Conservation (phyloP, 1,140 invertebrate species). For the Agrilus planipennis region DNA sequence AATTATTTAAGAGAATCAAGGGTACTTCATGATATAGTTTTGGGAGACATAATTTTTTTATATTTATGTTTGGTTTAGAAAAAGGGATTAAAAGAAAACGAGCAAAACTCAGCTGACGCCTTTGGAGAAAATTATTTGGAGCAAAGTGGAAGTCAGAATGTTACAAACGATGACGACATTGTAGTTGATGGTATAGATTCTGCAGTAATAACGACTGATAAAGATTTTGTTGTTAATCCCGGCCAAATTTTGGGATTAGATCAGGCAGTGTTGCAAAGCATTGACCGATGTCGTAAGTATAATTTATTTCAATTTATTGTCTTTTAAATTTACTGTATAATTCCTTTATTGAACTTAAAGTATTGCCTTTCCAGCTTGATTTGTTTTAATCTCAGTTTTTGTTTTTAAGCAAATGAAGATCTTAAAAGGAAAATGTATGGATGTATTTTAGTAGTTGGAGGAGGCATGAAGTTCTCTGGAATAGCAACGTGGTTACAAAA, state of each 20-base stretch:
- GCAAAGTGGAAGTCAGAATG: slow-evolving; percentile 29
- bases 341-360: too few relatives aligned
- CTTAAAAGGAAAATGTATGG: slow-evolving; percentile 90
- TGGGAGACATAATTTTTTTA: slow-evolving; percentile 3
- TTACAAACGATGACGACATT: slow-evolving; percentile 59
- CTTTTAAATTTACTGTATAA: too few relatives aligned
- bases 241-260: slow-evolving; percentile 78
- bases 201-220: slow-evolving; percentile 36
- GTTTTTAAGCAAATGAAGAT: slow-evolving; percentile 65
- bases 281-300: slow-evolving; percentile 70
- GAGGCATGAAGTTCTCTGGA: slow-evolving; percentile 79
- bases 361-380: too few relatives aligned
- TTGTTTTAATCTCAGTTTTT: too few relatives aligned
- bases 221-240: slow-evolving; percentile 52
- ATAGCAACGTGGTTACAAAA: slow-evolving; percentile 82
- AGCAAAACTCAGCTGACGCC: slow-evolving; percentile 35
- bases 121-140: slow-evolving; percentile 29
- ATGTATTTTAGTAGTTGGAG: slow-evolving; percentile 83
- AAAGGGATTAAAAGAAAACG: slow-evolving; percentile 52
- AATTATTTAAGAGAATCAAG: slow-evolving; percentile 82
- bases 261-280: slow-evolving; percentile 82
- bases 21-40: slow-evolving; percentile 32
- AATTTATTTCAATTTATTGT: not conserved
- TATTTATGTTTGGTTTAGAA: slow-evolving; percentile 29
- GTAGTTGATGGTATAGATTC: slow-evolving; percentile 65